Percentiles rank a stretch among this genome's conserved stretches.
Conservation (phyloP, 2,888 invertebrate genomes). For the Urechis unicinctus region DNA sequence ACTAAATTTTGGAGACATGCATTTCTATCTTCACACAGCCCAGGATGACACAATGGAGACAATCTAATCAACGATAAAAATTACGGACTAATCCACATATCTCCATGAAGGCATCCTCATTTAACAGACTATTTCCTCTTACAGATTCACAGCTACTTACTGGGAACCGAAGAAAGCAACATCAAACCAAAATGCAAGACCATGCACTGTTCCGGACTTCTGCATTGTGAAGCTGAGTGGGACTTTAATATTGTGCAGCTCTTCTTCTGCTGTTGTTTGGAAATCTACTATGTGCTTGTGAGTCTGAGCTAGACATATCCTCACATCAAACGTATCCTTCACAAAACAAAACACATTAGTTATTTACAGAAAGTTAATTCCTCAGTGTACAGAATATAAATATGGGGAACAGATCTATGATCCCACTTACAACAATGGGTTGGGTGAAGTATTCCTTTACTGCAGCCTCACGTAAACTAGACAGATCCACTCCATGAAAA, state of each 20-base stretch:
- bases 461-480: slow-evolving; percentile 82
- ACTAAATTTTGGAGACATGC: too few relatives aligned
- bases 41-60: too few relatives aligned
- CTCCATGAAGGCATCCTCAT: too few relatives aligned
- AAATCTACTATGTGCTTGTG: slow-evolving; percentile 91
- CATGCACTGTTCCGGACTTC: slow-evolving; percentile 91
- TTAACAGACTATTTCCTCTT: too few relatives aligned
- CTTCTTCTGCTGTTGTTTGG: slow-evolving; percentile 81
- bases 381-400: too few relatives aligned
- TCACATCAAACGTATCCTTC: slow-evolving; percentile 89
- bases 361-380: too few relatives aligned
- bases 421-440: slow-evolving; percentile 71
- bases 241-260: slow-evolving; percentile 90
- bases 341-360: background rate
- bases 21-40: too few relatives aligned
- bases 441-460: slow-evolving; percentile 96
- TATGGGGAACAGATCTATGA: background rate
- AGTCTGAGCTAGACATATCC: slow-evolving; percentile 92
- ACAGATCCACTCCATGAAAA: slow-evolving; percentile 95
- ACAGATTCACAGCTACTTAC: too few relatives aligned
- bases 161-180: slow-evolving; percentile 81
- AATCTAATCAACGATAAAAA: background rate
- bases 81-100: too few relatives aligned
- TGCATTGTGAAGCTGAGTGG: slow-evolving; percentile 87
- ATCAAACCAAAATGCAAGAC: slow-evolving; percentile 98